A percentile compares a stretch with the other conserved stretches of the same genome.
phyloP scores from a whole-genome alignment of 2,797 vertebrate genomes.

The Sardinella longiceps region DNA sequence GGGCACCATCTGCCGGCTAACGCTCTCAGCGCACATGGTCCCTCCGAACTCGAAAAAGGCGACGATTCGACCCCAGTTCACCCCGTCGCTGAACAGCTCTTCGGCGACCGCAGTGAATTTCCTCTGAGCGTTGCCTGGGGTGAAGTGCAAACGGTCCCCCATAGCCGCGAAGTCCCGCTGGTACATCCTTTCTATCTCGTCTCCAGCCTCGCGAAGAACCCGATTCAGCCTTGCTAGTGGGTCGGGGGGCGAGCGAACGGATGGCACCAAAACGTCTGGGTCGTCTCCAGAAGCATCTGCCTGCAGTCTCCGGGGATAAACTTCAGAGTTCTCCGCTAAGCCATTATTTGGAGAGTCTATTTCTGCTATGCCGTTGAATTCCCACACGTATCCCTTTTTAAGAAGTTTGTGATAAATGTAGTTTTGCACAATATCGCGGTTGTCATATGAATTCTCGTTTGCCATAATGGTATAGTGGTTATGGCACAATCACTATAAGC shows the following conservation, averaged over 20 bases:
- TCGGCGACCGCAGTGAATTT: conserved; percentile 81
- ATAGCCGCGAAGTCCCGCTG: conserved; percentile 82
- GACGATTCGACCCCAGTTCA: conserved; percentile 92
- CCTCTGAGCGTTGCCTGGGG: conserved; percentile 73
- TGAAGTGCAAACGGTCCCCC: conserved; percentile 78
- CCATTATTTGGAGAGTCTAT: conserved; percentile 42
- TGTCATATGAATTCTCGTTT: conserved; percentile 71
- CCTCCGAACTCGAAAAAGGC: conserved; percentile 90
- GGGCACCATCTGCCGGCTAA: conserved; percentile 80
- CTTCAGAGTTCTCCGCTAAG: conserved; percentile 46
- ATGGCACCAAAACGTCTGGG: conserved; percentile 30
- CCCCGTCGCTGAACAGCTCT: conserved; percentile 88
- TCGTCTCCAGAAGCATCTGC: conserved; percentile 41
- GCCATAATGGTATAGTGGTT: conserved; percentile 48
- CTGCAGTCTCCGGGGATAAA: conserved; percentile 51
- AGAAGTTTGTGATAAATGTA: conserved; percentile 88
- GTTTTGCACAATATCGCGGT: conserved; percentile 84
- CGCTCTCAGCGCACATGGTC: conserved; percentile 84
- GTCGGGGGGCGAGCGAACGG: conserved; percentile 34
- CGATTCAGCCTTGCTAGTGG: conserved; percentile 72
- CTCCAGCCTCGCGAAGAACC: conserved; percentile 78
- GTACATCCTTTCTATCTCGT: conserved; percentile 81
- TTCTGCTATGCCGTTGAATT: conserved; percentile 51
- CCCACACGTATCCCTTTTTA: conserved; percentile 84
- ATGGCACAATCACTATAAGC: neutral